Percentiles rank a stretch among this genome's conserved stretches.
These are phyloP conservation scores for Sylvietta virens DNA, from an alignment of 2,113 vertebrate genomes.

Conservation along the genomic window DNA sequence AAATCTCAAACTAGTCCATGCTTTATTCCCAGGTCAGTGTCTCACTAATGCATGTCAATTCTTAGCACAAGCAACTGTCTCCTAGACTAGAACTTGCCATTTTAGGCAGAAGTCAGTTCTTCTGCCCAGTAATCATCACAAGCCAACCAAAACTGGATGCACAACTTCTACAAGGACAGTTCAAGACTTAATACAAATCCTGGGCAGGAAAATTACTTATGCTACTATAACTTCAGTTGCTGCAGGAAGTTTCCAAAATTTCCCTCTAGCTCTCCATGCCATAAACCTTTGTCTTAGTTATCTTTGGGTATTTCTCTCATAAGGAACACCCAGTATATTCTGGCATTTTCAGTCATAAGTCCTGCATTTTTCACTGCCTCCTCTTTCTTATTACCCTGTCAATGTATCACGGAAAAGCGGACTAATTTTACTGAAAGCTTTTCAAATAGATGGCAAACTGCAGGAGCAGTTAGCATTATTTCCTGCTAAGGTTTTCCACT, in stretches of 20 bases:
- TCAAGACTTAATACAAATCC: not conserved
- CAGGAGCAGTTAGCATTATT: not conserved
- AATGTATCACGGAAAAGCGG: not conserved
- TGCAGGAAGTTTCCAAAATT: not conserved
- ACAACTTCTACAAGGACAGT: not conserved
- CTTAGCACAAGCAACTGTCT: not conserved
- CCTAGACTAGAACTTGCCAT: not conserved
- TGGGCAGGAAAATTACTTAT: not conserved
- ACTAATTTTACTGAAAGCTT: not conserved
- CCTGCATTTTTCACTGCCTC: not conserved
- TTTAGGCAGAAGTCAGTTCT: not conserved
- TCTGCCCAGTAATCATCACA: not conserved
- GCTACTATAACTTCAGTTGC: not conserved
- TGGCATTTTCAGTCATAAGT: not conserved
- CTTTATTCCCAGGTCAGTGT: not conserved
- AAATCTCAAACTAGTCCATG: not conserved
- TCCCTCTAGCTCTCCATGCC: not conserved
- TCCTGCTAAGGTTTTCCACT: not conserved
- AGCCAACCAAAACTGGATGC: not conserved
- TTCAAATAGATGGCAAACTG: not conserved
- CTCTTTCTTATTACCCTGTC: not conserved
- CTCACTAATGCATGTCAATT: not conserved
- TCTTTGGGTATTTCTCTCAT: not conserved
- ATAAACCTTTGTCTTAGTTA: not conserved
- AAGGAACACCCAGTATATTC: not conserved